Evolutionary conservation across 2,113 vertebrate species (phyloP).

Genomic region (Nibea coibor): DNA sequence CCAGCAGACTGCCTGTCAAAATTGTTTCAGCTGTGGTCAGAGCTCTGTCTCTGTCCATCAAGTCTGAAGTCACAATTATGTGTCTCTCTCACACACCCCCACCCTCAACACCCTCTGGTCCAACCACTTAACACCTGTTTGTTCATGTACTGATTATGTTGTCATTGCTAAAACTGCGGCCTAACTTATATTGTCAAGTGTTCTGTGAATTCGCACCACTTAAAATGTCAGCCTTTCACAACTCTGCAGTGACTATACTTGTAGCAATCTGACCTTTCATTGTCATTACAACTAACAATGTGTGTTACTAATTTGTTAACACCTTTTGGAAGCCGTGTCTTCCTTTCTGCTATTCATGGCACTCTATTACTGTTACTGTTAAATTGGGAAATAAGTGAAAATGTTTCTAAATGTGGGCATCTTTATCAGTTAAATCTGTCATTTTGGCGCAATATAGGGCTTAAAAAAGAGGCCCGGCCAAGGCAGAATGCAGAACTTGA

Average conservation of each 20-base stretch:
- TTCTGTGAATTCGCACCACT: constrained; percentile 2
- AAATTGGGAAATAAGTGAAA: background rate
- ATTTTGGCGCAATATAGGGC: background rate
- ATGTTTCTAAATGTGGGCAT: background rate
- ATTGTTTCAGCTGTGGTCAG: constrained; percentile 77
- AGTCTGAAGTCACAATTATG: constrained; percentile 30
- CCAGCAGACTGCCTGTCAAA: constrained; percentile 45
- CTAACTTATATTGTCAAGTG: constrained; percentile 4
- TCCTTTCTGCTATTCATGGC: background rate
- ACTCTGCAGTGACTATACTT: background rate
- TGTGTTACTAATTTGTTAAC: constrained; percentile 6
- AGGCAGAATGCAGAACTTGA: constrained; percentile 13
- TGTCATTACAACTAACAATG: background rate
- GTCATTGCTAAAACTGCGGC: constrained; percentile 25
- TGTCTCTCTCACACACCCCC: constrained; percentile 3
- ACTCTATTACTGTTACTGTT: background rate
- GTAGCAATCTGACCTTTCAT: background rate
- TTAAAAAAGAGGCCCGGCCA: background rate
- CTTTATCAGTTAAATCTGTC: background rate
- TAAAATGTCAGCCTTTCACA: constrained; percentile 9
- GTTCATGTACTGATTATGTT: constrained; percentile 35
- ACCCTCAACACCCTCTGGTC: constrained; percentile 12
- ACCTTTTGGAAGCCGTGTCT: background rate
- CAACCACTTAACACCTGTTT: constrained; percentile 50
- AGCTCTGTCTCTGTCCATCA: constrained; percentile 74